Percentiles rank a stretch among this genome's conserved stretches.
Evolutionary conservation across 2,797 vertebrate species (phyloP).

Genomic region (Oryzias dopingdopingensis): DNA sequence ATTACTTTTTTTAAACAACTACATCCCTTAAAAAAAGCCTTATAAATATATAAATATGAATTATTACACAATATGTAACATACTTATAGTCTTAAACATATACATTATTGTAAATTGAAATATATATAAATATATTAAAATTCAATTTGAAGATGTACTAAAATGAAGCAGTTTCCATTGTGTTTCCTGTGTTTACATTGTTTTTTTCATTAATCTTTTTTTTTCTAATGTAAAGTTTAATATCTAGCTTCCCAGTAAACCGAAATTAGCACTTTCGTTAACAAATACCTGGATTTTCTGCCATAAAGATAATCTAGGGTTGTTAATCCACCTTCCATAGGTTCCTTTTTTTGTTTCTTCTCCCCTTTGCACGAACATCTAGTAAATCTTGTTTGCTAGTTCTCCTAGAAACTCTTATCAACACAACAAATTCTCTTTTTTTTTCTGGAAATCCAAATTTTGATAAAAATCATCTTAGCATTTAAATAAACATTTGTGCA

Average conservation of each 20-base stretch:
- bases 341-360: too few species aligned
- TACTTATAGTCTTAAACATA: not conserved
- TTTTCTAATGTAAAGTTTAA: too few species aligned
- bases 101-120: not conserved
- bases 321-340: not conserved
- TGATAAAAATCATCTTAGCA: not conserved
- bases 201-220: too few species aligned
- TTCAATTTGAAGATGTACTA: not conserved
- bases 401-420: too few species aligned
- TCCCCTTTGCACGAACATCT: too few species aligned
- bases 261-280: too few species aligned
- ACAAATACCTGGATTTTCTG: constrained; percentile 27
- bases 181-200: too few species aligned
- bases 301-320: constrained; percentile 8
- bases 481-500: not conserved
- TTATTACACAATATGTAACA: not conserved
- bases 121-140: not conserved
- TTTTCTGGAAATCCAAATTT: not conserved
- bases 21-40: constrained; percentile 10
- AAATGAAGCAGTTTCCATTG: not conserved
- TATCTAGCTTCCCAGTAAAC: too few species aligned
- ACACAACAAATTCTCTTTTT: too few species aligned
- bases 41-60: not conserved
- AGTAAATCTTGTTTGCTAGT: too few species aligned
- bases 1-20: constrained; percentile 20